These are phyloP conservation scores for Furnarius figulus DNA, from an alignment of 2,113 vertebrate species.

Conservation along the genomic window DNA sequence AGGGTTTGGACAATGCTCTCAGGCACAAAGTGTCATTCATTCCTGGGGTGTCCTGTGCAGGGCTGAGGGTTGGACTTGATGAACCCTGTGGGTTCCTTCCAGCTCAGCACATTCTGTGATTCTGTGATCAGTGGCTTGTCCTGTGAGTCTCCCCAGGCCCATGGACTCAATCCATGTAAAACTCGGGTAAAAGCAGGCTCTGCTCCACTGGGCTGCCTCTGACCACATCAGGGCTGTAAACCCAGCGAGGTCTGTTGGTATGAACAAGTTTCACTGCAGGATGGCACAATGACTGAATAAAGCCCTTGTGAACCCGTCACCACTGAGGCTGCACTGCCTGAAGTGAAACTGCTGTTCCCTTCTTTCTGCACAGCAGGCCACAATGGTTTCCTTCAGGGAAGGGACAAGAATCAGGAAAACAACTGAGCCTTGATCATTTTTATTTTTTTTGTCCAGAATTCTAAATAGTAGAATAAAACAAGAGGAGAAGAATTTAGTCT, in stretches of 20 bases:
- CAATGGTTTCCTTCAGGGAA: not conserved
- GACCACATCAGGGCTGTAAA: not conserved
- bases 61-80: not conserved
- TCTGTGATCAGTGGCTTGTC: not conserved
- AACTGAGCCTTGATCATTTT: not conserved
- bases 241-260: not conserved
- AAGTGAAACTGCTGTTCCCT: not conserved
- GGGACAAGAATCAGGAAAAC: not conserved
- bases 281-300: not conserved
- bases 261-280: not conserved
- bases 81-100: not conserved
- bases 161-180: rapidly evolving
- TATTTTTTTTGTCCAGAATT: not conserved
- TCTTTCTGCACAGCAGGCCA: rapidly evolving
- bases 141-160: no score
- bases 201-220: not conserved
- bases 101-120: not conserved
- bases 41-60: not conserved
- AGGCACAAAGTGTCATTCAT: not conserved
- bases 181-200: not conserved
- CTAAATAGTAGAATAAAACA: not conserved
- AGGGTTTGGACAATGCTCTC: not conserved
- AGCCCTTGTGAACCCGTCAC: not conserved
- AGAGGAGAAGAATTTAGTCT: not conserved
- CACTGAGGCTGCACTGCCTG: not conserved